Conservation (phyloP, 1,140 invertebrate species). For the Drosophila subobscura region DNA sequence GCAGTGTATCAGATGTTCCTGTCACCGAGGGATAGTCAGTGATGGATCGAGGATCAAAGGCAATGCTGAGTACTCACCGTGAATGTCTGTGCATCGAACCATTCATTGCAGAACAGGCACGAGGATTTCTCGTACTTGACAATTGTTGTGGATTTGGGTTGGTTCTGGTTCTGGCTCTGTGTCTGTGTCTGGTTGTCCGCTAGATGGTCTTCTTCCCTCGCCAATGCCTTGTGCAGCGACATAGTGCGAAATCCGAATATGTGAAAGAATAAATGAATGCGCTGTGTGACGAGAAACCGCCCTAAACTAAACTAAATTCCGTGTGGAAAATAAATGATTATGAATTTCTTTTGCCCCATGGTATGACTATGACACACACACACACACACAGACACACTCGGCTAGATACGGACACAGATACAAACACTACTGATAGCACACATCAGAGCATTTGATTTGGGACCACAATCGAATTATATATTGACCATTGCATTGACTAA, state of each 20-base stretch:
- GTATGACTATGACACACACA: constrained; percentile 15
- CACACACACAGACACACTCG: constrained; percentile 7
- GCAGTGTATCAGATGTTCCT: constrained; percentile 88
- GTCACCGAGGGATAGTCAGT: background rate
- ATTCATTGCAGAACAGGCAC: constrained; percentile 87
- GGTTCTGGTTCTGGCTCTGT: constrained; percentile 14
- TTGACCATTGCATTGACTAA: constrained; percentile 35
- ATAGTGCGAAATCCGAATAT: constrained; percentile 15
- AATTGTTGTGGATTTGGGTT: constrained; percentile 70
- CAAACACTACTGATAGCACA: constrained; percentile 27
- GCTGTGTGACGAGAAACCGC: constrained; percentile 40
- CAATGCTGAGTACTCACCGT: constrained; percentile 78
- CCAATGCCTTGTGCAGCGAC: constrained; percentile 40
- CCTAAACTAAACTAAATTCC: constrained; percentile 66
- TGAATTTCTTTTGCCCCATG: constrained; percentile 40
- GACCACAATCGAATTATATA: background rate
- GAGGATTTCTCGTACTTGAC: constrained; percentile 83
- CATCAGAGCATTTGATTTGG: constrained; percentile 4
- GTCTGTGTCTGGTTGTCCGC: constrained; percentile 11
- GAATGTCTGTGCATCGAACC: constrained; percentile 85
- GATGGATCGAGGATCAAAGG: background rate
- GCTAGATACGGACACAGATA: constrained; percentile 27
- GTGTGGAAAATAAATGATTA: constrained; percentile 58
- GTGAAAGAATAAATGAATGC: background rate
- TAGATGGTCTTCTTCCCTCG: constrained; percentile 1